Evolutionary conservation across 2,113 vertebrate genomes (phyloP).

Genomic region (Brienomyrus longianalis): DNA sequence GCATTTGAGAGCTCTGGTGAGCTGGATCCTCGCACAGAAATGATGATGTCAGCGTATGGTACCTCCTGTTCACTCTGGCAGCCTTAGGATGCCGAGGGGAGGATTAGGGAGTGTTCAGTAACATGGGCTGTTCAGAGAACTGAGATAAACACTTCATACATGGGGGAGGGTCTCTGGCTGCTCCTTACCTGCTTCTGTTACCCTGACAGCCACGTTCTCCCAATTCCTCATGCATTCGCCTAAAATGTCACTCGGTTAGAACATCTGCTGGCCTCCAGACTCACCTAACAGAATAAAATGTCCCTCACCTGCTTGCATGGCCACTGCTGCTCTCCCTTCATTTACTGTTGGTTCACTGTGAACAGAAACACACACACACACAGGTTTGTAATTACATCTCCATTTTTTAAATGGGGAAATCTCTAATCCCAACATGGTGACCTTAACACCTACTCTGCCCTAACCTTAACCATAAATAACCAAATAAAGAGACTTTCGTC

Average conservation of each 20-base stretch:
- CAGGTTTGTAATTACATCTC: neutral
- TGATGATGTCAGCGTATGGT: slow-evolving; percentile 67
- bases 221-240: slow-evolving; percentile 31
- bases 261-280: neutral
- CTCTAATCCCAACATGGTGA: no score
- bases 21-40: slow-evolving; percentile 59
- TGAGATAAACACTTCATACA: neutral
- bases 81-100: slow-evolving; percentile 36
- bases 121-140: neutral
- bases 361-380: slow-evolving; percentile 5
- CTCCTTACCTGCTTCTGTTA: slow-evolving; percentile 43
- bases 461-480: no score
- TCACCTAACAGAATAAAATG: neutral
- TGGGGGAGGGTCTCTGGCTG: neutral
- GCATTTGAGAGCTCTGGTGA: slow-evolving; percentile 58
- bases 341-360: slow-evolving; percentile 24
- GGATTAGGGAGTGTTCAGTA: neutral
- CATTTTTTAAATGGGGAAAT: no score
- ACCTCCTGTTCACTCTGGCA: slow-evolving; percentile 60
- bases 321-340: neutral
- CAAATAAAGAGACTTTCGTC: no score
- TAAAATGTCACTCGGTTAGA: slow-evolving; percentile 5
- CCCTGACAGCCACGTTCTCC: slow-evolving; percentile 45
- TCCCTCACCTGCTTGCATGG: slow-evolving; percentile 26
- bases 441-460: no score